phyloP scores from a whole-genome alignment of 2,797 vertebrate genomes.

The Sebastes matsubarae region DNA sequence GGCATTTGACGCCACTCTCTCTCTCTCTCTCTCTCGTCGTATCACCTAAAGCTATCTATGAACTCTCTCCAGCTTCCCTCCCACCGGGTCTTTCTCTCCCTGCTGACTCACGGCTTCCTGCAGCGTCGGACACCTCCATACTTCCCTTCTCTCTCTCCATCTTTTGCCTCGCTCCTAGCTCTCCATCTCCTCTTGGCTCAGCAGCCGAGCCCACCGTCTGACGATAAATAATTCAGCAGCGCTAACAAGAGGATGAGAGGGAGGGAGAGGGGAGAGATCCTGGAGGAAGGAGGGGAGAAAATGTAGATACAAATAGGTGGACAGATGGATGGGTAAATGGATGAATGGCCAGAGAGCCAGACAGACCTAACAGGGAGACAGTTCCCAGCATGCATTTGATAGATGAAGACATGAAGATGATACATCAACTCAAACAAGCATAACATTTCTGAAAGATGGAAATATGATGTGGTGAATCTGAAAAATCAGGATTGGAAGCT shows the following conservation, averaged over 20 bases:
- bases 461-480: not conserved
- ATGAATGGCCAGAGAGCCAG: constrained; percentile 15
- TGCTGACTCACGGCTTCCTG: constrained; percentile 72
- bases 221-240: constrained; percentile 78
- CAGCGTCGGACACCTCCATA: constrained; percentile 46
- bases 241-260: constrained; percentile 36
- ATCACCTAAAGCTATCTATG: constrained; percentile 60
- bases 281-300: constrained; percentile 17
- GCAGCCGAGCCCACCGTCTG: constrained; percentile 52
- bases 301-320: constrained; percentile 39
- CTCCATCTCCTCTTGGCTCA: constrained; percentile 45
- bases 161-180: constrained; percentile 1
- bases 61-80: constrained; percentile 44
- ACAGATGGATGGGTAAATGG: constrained; percentile 53
- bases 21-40: not conserved
- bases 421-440: constrained; percentile 6
- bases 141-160: constrained; percentile 26
- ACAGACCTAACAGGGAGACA: constrained; percentile 1
- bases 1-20: constrained; percentile 44
- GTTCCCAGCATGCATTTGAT: constrained; percentile 46
- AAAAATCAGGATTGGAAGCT: not conserved
- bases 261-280: constrained; percentile 2
- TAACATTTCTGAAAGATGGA: not conserved
- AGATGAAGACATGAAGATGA: constrained; percentile 34
- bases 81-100: constrained; percentile 43